Conservation (phyloP, 2,113 vertebrate species). For the Rhagologus leucostigma region DNA sequence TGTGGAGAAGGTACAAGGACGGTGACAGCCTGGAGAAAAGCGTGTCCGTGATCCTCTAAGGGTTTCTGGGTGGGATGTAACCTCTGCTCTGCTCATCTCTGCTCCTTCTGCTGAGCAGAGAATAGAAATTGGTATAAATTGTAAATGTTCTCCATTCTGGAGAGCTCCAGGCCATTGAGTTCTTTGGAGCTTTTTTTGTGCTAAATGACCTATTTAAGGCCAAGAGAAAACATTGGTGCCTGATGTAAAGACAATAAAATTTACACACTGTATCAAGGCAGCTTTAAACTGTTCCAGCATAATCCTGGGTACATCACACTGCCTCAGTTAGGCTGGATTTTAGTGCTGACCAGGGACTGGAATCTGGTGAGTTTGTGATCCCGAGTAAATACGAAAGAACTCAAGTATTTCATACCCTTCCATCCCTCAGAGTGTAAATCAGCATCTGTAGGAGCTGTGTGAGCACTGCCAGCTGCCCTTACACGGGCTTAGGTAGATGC, state of each 20-base stretch:
- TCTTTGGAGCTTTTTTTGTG: background rate
- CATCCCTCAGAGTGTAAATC: background rate
- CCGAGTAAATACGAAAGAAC: background rate
- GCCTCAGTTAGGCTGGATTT: background rate
- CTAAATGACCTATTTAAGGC: constrained; percentile 35
- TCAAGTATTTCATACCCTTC: background rate
- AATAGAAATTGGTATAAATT: background rate
- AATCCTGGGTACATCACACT: background rate
- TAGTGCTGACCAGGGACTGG: background rate
- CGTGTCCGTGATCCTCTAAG: background rate
- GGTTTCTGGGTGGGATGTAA: background rate
- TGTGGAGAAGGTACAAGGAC: constrained; percentile 80
- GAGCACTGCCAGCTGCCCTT: background rate
- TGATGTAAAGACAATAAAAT: constrained; percentile 42
- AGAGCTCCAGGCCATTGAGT: background rate
- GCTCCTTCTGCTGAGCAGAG: background rate
- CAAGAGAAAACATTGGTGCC: background rate
- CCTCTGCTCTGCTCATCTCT: background rate
- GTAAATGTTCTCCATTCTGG: background rate
- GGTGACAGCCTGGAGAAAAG: background rate
- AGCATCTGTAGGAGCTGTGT: background rate
- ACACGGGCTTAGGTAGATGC: accelerated
- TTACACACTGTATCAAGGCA: constrained; percentile 1
- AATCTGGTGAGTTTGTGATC: background rate
- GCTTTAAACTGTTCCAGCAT: background rate